Evolutionary conservation across 2,797 vertebrate genomes (phyloP), one percentile per base, ranked within the genome.

Genomic region (Amniataba percoides): DNA sequence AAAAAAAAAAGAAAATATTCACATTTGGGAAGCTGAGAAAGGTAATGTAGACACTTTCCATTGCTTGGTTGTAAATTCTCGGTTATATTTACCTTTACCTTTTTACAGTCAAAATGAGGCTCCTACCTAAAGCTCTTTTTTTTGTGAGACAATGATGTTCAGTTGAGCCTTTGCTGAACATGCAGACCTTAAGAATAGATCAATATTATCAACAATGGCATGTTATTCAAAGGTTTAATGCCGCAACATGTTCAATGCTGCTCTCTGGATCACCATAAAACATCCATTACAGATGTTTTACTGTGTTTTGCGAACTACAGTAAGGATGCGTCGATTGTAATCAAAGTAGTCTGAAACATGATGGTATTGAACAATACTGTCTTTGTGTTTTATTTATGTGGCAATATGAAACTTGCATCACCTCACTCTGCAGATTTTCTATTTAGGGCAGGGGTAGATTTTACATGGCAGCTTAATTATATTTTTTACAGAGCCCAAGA

Each of bases 381-480:
- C 27, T 27, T 27, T 4, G 4, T 27, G 27, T 27, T 19, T 15
- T 13, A 8, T 74, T 65, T 14, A 19, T 18, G 46, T 56, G 14
- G 34, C 46, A 57, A 49, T 51, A 46, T 16, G 15, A 62, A 48
- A 11, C n/a, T n/a, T n/a, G n/a, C n/a, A 9, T 31, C 40, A 14
- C 56, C 7, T 5, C 13, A 46, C 40, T 46, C 55, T 43, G 13
- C 40, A 12, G 12, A 52, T 60, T 43, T 7, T 40, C 23, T 51
- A 2, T 57, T 14, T n/a, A n/a, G n/a, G n/a, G n/a, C n/a, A n/a
- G n/a, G n/a, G n/a, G n/a, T n/a, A n/a, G n/a, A 61, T 40, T 55
- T 74, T 70, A 43, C 42, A 65, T 60, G 49, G 14, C 59, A 60
- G 12, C 42, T 56, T 82, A 55, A 56, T 74, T 67, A 61, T 7